These are phyloP conservation scores for Trichopria drosophilae DNA, from an alignment of 2,888 invertebrate species.

Conservation along the genomic window DNA sequence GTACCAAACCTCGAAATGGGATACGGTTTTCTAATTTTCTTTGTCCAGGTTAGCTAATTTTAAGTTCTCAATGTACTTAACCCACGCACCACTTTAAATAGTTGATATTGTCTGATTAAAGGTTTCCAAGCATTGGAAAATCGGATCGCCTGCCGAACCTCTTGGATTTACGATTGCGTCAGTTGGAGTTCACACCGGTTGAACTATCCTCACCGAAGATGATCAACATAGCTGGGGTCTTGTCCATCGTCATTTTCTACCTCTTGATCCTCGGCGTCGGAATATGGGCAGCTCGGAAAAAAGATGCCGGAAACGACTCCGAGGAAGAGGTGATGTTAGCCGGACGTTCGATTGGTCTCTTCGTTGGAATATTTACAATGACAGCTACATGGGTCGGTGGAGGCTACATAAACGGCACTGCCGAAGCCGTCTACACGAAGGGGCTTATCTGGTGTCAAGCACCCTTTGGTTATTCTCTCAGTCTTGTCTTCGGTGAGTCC, in stretches of 20 bases:
- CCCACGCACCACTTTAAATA: no score
- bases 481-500: slow-evolving; percentile 83
- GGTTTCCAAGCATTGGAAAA: slow-evolving; percentile 53
- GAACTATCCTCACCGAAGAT: slow-evolving; percentile 63
- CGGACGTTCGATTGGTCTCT: slow-evolving; percentile 92
- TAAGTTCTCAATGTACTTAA: no score
- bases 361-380: slow-evolving; percentile 99
- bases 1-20: no score
- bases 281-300: slow-evolving; percentile 96
- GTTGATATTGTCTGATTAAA: no score
- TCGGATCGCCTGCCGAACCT: slow-evolving; percentile 51
- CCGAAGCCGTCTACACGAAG: slow-evolving; percentile 91
- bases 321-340: slow-evolving; percentile 99
- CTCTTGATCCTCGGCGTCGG: slow-evolving; percentile 92
- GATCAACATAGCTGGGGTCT: slow-evolving; percentile 90
- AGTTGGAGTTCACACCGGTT: slow-evolving; percentile 53
- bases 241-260: slow-evolving; percentile 96
- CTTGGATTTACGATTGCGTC: slow-evolving; percentile 51
- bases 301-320: slow-evolving; percentile 82
- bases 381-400: slow-evolving; percentile 99
- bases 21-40: no score
- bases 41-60: no score
- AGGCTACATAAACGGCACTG: slow-evolving; percentile 98
- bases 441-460: slow-evolving; percentile 98
- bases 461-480: slow-evolving; percentile 97